Evolutionary conservation across 2,888 invertebrate genomes (phyloP), one percentile per base, ranked within the genome.

Genomic region (Vandiemenella viatica): DNA sequence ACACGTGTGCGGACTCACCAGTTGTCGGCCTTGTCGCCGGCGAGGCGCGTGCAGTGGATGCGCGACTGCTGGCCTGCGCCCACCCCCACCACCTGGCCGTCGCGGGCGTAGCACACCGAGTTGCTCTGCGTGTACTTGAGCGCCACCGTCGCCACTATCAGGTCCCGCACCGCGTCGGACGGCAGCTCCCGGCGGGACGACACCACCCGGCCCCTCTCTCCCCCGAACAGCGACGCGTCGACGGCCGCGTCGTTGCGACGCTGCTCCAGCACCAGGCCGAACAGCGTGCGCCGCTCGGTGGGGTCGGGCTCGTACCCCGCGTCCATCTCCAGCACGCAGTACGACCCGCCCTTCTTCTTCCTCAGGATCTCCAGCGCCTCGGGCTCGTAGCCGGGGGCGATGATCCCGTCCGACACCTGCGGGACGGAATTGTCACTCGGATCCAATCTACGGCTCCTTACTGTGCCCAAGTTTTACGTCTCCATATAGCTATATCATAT

Each of bases 31-130:
- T 98, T 98, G 62, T 92, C 90, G 42, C 95, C 96, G 50, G 97
- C 97, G 58, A 98, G 75, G 58, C 96, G 76, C 1, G 96, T 96
- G 70, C 97, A 98, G 68, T 98, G 97, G 62, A 98, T 96, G 55
- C 97, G 79, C 0, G 93, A 95, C 67, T 98, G 97, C 63, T 98
- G 97, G 0, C 97, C 97, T n/a, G 97, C 97, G 21, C 97, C 97
- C 59, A 95, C 95, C 16, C 97, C 97, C 59, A 96, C 80, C 13
- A 90, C 83, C 74, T 89, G 83, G 4, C 92, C 93, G 66, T 93
- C 86, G 58, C 82, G 82, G 0, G 96, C 95, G 61, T 85, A 97
- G 64, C 96, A 97, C 0, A 98, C 97, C 0, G 95, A 96, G 68
- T 98, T 98, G 59, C 96, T 96, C 67, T 98, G 97, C 0, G 97